Base-by-base conservation (phyloP, 2,797 vertebrate species). In the Discoglossus pictus region DNA sequence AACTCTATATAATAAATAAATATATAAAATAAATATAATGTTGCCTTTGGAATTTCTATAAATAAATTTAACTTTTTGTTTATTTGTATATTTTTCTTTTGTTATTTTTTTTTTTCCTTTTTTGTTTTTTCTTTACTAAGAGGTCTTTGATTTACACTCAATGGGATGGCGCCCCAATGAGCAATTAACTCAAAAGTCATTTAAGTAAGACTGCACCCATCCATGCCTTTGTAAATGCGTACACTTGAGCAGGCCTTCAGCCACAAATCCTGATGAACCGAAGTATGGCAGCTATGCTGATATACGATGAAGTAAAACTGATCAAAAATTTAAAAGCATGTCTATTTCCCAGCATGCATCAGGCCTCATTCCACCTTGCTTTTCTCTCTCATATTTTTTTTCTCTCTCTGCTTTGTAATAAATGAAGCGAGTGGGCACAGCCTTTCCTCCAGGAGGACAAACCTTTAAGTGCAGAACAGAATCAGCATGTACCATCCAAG, bases 1-100 rank as follows among this genome's bases (percentile, higher is more conserved):
- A 93, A 97, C 90, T 96, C 93, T 96, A 90, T 88, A 92, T 96
- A 98, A 98, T 98, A 98, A 98, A 98, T 98, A 95, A 97, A 97
- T 97, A 94, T 97, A 94, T 96, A 94, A 98, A 98, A 98, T 98
- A 98, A 98, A 98, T 98, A 97, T 96, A 91, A 91, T 94, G 92
- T 92, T 86, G 89, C 90, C 87, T 86, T 89, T 92, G 91, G 88
- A 86, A 90, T 92, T 91, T 88, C 90, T 91, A 97, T 98, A 98
- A 97, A 96, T 98, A 92, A 93, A 89, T 88, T 88, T 88, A 86
- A 91, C 84, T 83, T 90, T 64, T 79, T 78, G 75, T 78, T 73
- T 72, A 79, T 86, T 84, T 84, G 72, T 74, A 61, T 75, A 83
- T 85, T 86, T 61, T 52, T 43, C 1, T 59, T 42, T 50, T n/a